Evolutionary conservation across 1,140 invertebrate species (phyloP), one percentile per base, ranked within the genome.

Genomic region (Spodoptera frugiperda): DNA sequence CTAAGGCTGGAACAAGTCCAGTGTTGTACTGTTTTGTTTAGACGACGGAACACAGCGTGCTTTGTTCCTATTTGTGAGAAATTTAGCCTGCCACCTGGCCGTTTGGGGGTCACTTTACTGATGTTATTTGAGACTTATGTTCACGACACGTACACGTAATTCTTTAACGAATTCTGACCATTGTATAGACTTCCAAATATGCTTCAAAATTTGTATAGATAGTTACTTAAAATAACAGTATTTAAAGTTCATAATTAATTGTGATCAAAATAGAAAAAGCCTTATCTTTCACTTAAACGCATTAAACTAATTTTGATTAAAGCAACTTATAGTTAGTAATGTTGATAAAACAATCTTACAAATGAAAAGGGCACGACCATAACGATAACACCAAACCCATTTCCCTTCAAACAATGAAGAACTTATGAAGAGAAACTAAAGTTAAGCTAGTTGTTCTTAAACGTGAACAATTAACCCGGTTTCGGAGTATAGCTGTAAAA

Each of bases 51-150:
- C 72, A 84, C 77, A 74, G 80, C 67, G 30, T 46, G 61, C 82
- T 82, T 82, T 89, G 87, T 86, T 79, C 65, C 53, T 68, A 78
- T 81, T 87, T 78, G 80, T 72, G 70, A 63, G 74, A 59, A 80
- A 83, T 76, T 81, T 53, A 76, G n/a, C 19, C 25, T 21, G 67
- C 44, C 71, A 73, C 71, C 55, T 73, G 71, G 55, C 21, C 44
- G 4, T 11, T 19, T 12, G 55, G 33, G 33, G 17, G 71, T 59
- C 33, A 48, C 11, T 48, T 25, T 33, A 19, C 17, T 33, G 54
- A 3, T 46, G 49, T 15, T 51, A 15, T 51, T 54, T 54, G 67
- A 15, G 25, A 70, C 10, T 14, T 9, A 11, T 9, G 33, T 39
- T 39, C 8, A 6, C 2, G 9, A 39, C 6, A 39, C 25, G 2